phyloP scores from a whole-genome alignment of 1,140 invertebrate genomes.

The Phortica variegata region DNA sequence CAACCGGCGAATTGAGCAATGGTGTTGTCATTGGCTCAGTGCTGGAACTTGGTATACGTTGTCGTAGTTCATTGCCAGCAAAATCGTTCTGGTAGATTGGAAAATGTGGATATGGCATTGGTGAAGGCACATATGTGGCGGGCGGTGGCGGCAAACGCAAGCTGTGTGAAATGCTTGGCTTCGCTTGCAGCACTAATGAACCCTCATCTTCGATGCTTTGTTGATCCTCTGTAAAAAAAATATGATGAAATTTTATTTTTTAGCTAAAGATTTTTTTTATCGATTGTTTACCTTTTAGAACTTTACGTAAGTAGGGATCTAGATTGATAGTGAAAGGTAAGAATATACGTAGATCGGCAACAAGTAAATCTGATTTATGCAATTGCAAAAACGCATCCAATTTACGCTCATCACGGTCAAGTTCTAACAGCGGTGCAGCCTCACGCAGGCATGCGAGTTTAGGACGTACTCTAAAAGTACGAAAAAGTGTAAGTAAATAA shows the following conservation, averaged over 20 bases:
- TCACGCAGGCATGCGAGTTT: slow-evolving; percentile 84
- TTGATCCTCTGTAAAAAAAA: slow-evolving; percentile 63
- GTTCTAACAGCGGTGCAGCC: slow-evolving; percentile 82
- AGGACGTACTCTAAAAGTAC: slow-evolving; percentile 67
- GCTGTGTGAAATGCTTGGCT: slow-evolving; percentile 34
- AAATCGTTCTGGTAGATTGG: slow-evolving; percentile 50
- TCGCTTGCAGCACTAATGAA: slow-evolving; percentile 48
- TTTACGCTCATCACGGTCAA: slow-evolving; percentile 93
- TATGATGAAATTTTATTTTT: background rate
- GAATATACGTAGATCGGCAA: slow-evolving; percentile 90
- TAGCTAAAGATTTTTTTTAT: background rate
- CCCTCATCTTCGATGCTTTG: slow-evolving; percentile 67
- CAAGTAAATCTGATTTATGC: slow-evolving; percentile 76
- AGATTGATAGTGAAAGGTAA: slow-evolving; percentile 95
- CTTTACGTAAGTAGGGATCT: slow-evolving; percentile 93
- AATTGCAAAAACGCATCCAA: slow-evolving; percentile 89
- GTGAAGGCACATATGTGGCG: slow-evolving; percentile 48
- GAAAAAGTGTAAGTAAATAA: background rate
- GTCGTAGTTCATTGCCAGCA: slow-evolving; percentile 35
- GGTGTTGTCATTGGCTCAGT: slow-evolving; percentile 38
- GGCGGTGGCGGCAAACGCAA: slow-evolving; percentile 37
- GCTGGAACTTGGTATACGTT: slow-evolving; percentile 31
- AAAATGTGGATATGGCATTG: slow-evolving; percentile 43
- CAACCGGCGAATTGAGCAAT: slow-evolving; percentile 39
- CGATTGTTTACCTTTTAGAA: slow-evolving; percentile 76